Evolutionary conservation across 64 coral and sea anemone genomes (phyloP).

Genomic region (Montipora efflorescens): DNA sequence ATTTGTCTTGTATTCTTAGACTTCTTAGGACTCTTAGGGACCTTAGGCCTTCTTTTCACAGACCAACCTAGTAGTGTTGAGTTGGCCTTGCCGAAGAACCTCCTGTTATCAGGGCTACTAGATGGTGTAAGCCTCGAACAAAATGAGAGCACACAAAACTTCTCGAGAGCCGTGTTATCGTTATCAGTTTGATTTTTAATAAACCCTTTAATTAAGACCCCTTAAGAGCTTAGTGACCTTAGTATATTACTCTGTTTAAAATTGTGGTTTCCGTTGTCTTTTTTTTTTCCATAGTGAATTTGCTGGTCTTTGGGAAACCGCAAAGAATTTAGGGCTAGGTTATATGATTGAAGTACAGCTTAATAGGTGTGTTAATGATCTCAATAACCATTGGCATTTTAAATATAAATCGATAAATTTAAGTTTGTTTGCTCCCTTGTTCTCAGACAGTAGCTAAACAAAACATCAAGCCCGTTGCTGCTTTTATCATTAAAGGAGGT

Average conservation of each 20-base stretch:
- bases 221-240: neutral
- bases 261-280: slow-evolving; percentile 16
- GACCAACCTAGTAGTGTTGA: neutral
- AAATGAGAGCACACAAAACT: too few species aligned
- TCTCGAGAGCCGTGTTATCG: too few species aligned
- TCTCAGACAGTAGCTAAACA: slow-evolving; percentile 18
- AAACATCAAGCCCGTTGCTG: slow-evolving; percentile 23
- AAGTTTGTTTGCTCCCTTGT: neutral
- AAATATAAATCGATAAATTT: neutral
- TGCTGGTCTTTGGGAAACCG: slow-evolving; percentile 60
- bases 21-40: neutral
- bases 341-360: slow-evolving; percentile 41
- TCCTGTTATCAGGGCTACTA: neutral
- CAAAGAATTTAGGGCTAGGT: slow-evolving; percentile 64
- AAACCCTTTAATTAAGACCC: neutral
- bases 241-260: neutral
- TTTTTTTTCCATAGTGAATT: slow-evolving; percentile 64
- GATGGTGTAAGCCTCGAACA: too few species aligned
- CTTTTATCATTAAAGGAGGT: slow-evolving; percentile 28
- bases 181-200: neutral
- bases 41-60: neutral
- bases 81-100: slow-evolving; percentile 31
- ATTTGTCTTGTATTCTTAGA: neutral
- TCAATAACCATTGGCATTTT: slow-evolving; percentile 16
- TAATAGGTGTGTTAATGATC: neutral